These are phyloP conservation scores for Luperina testacea DNA, from an alignment of 2,888 invertebrate species.

Conservation along the genomic window DNA sequence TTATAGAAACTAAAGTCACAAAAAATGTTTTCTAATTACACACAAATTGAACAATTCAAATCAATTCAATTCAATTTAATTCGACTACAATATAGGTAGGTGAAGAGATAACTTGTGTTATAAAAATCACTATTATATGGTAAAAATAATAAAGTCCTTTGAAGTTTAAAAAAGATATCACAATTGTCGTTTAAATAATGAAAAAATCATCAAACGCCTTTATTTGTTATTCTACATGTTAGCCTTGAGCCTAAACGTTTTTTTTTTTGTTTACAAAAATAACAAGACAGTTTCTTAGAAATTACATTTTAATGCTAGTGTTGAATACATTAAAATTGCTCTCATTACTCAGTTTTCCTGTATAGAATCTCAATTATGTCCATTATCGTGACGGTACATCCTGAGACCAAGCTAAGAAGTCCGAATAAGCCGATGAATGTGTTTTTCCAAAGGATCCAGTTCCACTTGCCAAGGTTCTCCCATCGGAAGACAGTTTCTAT, in stretches of 20 bases:
- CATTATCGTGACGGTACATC: conserved; percentile 87
- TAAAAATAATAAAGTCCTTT: background rate
- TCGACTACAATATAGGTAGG: no score
- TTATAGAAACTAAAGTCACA: background rate
- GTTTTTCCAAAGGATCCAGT: conserved; percentile 93
- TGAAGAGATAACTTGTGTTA: background rate
- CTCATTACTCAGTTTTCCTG: conserved; percentile 55
- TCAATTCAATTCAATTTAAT: background rate
- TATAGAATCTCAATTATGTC: conserved; percentile 82
- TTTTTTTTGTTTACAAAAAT: conserved; percentile 19
- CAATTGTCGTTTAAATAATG: background rate
- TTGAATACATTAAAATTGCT: conserved; percentile 31
- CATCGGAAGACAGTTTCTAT: conserved; percentile 93
- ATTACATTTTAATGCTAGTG: conserved; percentile 46
- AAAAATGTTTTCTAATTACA: background rate
- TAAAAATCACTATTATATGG: background rate
- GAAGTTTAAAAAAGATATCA: no score
- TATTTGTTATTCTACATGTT: conserved; percentile 11
- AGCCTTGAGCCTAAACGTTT: background rate
- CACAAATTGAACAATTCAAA: background rate
- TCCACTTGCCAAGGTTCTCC: conserved; percentile 91
- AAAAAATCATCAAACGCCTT: conserved; percentile 4
- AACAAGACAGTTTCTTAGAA: conserved; percentile 31
- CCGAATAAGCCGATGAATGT: conserved; percentile 90
- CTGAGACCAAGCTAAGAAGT: conserved; percentile 91